Evolutionary conservation across 2,113 vertebrate species (phyloP).

Genomic region (Jaculus jaculus): DNA sequence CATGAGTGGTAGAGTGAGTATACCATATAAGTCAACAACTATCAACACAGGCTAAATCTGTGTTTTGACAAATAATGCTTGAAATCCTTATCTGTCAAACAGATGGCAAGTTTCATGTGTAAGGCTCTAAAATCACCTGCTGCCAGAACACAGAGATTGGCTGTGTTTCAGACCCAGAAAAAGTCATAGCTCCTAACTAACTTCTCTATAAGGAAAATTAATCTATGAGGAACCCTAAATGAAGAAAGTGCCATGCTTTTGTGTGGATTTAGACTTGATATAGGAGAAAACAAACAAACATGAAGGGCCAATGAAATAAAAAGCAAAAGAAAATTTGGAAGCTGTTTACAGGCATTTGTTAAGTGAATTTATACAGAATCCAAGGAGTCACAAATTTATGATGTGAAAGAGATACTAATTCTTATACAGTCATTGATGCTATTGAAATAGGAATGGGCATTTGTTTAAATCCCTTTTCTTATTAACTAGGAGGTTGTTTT

Average conservation of each 20-base stretch:
- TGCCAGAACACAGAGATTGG: conserved; percentile 37
- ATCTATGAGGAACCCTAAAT: not conserved
- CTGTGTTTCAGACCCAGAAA: conserved; percentile 12
- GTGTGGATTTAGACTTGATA: conserved; percentile 37
- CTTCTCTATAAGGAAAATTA: conserved; percentile 32
- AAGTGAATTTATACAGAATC: not conserved
- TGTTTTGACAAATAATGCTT: conserved; percentile 25
- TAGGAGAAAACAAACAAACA: conserved; percentile 22
- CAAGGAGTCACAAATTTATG: not conserved
- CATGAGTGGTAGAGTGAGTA: conserved; percentile 18
- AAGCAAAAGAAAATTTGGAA: conserved; percentile 12
- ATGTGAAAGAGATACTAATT: conserved; percentile 38
- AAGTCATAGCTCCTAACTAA: conserved; percentile 8
- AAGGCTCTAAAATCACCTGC: not conserved
- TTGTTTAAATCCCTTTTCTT: conserved; percentile 49
- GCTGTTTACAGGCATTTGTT: not conserved
- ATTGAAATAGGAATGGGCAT: conserved; percentile 39
- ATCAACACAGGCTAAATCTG: not conserved
- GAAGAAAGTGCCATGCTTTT: conserved; percentile 43
- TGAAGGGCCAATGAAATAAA: not conserved
- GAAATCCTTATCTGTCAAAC: conserved; percentile 30
- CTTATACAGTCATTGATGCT: conserved; percentile 8
- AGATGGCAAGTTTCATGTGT: conserved; percentile 38
- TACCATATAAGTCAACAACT: not conserved
- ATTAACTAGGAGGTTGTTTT: conserved; percentile 42